Base-by-base conservation (phyloP, 2,888 invertebrate genomes). In the Acronicta alni region DNA sequence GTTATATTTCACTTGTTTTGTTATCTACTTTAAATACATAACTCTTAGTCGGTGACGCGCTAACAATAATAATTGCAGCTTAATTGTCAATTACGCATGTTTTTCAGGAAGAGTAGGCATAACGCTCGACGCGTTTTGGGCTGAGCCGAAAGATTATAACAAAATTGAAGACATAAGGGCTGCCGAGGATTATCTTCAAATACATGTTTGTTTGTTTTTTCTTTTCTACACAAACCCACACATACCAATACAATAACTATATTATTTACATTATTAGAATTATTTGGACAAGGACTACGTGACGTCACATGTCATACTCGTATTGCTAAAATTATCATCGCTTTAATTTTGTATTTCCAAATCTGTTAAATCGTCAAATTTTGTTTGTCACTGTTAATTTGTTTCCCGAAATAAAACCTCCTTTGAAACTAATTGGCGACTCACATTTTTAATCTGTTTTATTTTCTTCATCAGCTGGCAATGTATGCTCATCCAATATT, bases 71-170 rank as follows among this genome's bases (percentile, higher is more conserved):
- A 43, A 39, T 17, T 3, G 20, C 30, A 14, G 14, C 14, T 20
- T 16, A 9, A 38, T 47, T 16, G 15, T 32, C 0, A 20, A 35
- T 32, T n/a, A 0, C 5, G 26, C 0, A 7, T 49, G 5, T 37
- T 18, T 77, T 69, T 12, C 78, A 96, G 96, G 96, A 18, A 92
- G 88, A 86, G 86, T 96, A 55, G 95, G 96, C 18, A 94, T 96
- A 37, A 95, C 95, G 0, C 80, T 96, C 18, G 95, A 95, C 68
- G 88, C 94, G 0, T 90, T 91, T 72, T 96, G 95, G 94, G 94
- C 91, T 15, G 94, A 95, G 72, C 95, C 96, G 3, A 90, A 92
- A 77, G 88, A 93, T 38, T 80, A 85, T 20, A 85, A 84, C 0
- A 85, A 86, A n/a, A 47, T 75, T 38, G 92, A 91, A 49, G 95